phyloP scores from a whole-genome alignment of 2,797 vertebrate species.

The Centropyge bicolor region DNA sequence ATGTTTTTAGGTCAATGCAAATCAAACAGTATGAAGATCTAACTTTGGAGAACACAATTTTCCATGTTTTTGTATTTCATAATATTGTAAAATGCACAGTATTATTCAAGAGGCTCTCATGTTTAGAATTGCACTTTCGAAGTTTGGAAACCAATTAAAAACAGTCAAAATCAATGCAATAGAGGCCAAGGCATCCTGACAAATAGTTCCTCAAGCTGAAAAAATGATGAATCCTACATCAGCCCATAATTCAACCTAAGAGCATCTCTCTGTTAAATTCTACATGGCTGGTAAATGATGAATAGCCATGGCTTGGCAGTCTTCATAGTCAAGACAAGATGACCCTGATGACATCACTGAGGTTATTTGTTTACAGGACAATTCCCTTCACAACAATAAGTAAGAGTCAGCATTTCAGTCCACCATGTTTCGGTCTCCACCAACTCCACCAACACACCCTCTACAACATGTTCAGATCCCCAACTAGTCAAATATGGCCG shows the following conservation, averaged over 20 bases:
- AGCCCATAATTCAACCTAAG: neutral
- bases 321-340: neutral
- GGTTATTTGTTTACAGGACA: too few species aligned
- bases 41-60: too few species aligned
- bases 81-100: too few species aligned
- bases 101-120: too few species aligned
- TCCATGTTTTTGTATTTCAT: too few species aligned
- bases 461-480: too few species aligned
- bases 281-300: neutral
- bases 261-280: neutral
- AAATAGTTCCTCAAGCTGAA: neutral
- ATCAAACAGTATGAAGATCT: neutral
- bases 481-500: too few species aligned
- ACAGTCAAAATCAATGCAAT: neutral
- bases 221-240: neutral
- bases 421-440: too few species aligned
- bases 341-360: neutral
- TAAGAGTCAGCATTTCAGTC: neutral
- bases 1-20: neutral
- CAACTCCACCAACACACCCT: too few species aligned
- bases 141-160: too few species aligned
- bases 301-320: neutral
- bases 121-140: too few species aligned
- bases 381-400: neutral
- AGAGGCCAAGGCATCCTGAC: neutral